Evolutionary conservation across 2,888 invertebrate species (phyloP).

Genomic region (Miltochrista miniata): DNA sequence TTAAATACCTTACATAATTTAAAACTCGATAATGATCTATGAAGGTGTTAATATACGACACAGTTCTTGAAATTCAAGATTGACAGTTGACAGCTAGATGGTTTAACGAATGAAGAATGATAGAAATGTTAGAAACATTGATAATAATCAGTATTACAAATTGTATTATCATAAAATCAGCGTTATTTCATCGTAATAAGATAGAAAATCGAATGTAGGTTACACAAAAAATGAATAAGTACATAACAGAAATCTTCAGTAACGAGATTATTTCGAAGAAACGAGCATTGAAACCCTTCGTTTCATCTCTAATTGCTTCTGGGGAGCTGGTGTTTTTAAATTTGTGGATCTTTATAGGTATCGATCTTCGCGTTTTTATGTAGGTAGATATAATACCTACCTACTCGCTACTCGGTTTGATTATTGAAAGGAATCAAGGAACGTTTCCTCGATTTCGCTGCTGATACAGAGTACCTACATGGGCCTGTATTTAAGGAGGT

Average conservation of each 20-base stretch:
- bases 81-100: too few relatives aligned
- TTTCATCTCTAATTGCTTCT: constrained; percentile 61
- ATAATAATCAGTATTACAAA: too few relatives aligned
- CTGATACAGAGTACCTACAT: constrained; percentile 3
- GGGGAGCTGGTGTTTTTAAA: constrained; percentile 50
- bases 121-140: constrained; percentile 13
- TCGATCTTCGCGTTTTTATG: constrained; percentile 36
- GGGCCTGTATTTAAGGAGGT: too few relatives aligned
- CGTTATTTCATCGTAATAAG: constrained; percentile 20
- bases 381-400: constrained; percentile 26
- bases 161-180: neutral
- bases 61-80: too few relatives aligned
- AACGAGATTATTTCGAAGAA: constrained; percentile 46
- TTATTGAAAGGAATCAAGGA: too few relatives aligned
- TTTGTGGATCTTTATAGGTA: constrained; percentile 38
- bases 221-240: constrained; percentile 26
- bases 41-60: too few relatives aligned
- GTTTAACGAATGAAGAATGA: too few relatives aligned
- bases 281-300: constrained; percentile 47
- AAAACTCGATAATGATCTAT: too few relatives aligned
- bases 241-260: constrained; percentile 24
- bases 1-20: too few relatives aligned
- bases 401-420: too few relatives aligned
- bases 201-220: constrained; percentile 23
- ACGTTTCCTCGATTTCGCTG: constrained; percentile 21